These are phyloP conservation scores for Forficula auricularia DNA, from an alignment of 1,140 invertebrate genomes.

Conservation along the genomic window DNA sequence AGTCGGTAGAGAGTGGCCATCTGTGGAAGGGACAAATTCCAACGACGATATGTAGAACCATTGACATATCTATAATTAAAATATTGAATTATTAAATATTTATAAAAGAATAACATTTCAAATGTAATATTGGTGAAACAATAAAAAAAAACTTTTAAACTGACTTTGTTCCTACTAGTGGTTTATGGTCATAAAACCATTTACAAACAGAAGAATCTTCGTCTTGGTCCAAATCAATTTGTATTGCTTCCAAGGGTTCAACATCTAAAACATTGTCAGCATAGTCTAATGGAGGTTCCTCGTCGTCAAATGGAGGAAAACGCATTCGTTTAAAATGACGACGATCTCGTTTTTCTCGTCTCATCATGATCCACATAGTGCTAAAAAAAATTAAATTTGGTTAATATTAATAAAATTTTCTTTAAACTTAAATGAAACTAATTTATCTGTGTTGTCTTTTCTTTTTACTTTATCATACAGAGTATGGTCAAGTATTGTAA, in stretches of 20 bases:
- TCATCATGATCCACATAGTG: conserved; percentile 99
- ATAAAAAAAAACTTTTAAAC: conserved; percentile 12
- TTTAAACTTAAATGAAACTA: conserved; percentile 7
- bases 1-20: conserved; percentile 94
- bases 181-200: conserved; percentile 99
- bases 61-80: conserved; percentile 70
- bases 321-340: conserved; percentile 98
- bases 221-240: conserved; percentile 92
- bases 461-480: not conserved
- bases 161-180: conserved; percentile 72
- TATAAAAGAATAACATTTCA: conserved; percentile 7
- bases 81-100: conserved; percentile 14
- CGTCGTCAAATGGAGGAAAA: conserved; percentile 99
- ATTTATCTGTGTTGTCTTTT: conserved; percentile 1
- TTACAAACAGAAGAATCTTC: conserved; percentile 80
- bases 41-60: conserved; percentile 88
- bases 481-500: too few relatives aligned
- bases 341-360: conserved; percentile 94
- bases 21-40: conserved; percentile 88
- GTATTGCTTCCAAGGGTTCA: conserved; percentile 96
- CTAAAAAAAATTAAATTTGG: too few relatives aligned
- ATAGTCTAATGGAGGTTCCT: conserved; percentile 98
- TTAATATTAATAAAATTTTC: too few relatives aligned
- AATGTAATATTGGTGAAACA: too few relatives aligned
- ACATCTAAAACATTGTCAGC: conserved; percentile 98